Evolutionary conservation across 2,797 vertebrate species (phyloP).

Genomic region (Oryzias dopingdopingensis): DNA sequence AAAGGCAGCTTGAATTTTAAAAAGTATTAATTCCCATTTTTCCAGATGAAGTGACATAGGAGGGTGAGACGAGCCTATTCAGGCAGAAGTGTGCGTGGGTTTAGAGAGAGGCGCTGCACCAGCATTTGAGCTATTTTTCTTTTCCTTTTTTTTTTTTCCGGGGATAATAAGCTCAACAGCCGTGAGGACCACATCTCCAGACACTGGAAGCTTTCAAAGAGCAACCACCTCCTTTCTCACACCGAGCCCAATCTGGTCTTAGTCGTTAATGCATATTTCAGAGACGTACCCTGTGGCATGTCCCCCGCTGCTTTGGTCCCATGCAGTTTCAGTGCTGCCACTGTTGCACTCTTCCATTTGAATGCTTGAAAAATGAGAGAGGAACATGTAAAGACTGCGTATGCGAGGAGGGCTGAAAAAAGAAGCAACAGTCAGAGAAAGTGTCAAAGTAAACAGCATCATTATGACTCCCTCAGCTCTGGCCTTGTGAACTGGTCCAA

Average conservation of each 20-base stretch:
- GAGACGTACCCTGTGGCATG: conserved; percentile 51
- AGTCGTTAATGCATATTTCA: conserved; percentile 61
- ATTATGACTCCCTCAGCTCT: conserved; percentile 45
- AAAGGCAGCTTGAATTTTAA: conserved; percentile 3
- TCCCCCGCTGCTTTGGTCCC: conserved; percentile 51
- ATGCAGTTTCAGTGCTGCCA: conserved; percentile 32
- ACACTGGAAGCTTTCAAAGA: conserved; percentile 68
- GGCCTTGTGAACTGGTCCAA: conserved; percentile 54
- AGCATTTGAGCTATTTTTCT: conserved; percentile 39
- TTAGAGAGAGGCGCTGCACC: conserved; percentile 39
- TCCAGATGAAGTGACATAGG: conserved; percentile 22
- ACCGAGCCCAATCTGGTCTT: conserved; percentile 64
- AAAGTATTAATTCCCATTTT: conserved; percentile 15
- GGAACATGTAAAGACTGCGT: conserved; percentile 40
- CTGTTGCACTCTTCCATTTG: conserved; percentile 37
- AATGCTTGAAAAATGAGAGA: conserved; percentile 45
- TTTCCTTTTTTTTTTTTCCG: conserved; percentile 4
- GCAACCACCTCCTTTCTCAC: conserved; percentile 48
- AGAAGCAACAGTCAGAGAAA: conserved; percentile 30
- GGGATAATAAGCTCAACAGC: conserved; percentile 64
- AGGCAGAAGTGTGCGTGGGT: conserved; percentile 50
- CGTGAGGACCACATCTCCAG: conserved; percentile 60
- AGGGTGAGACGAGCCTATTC: conserved; percentile 30
- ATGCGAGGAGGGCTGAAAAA: conserved; percentile 22
- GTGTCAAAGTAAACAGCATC: conserved; percentile 58